Evolutionary conservation across 2,113 vertebrate genomes (phyloP).

Genomic region (Eulemur macaco): DNA sequence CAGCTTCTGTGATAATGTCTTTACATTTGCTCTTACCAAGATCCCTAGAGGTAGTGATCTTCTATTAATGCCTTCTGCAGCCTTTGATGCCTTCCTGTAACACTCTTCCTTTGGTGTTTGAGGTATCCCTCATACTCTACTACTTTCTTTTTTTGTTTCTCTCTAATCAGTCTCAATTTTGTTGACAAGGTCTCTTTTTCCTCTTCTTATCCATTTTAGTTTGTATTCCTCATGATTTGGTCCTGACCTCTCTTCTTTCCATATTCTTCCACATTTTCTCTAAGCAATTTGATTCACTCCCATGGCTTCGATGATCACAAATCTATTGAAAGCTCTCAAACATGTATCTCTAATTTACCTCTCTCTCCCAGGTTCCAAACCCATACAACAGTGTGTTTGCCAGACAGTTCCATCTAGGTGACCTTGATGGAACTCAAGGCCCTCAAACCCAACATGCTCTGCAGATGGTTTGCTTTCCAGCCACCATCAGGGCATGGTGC

Average conservation of each 20-base stretch:
- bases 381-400: neutral
- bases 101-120: neutral
- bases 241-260: neutral
- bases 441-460: neutral
- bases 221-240: neutral
- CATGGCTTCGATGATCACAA: neutral
- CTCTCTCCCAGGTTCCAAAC: neutral
- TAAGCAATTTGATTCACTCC: neutral
- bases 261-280: neutral
- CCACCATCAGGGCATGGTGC: neutral
- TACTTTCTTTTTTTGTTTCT: neutral
- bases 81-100: neutral
- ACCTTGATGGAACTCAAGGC: neutral
- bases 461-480: neutral
- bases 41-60: too few species aligned
- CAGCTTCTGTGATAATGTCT: neutral
- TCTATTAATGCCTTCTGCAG: neutral
- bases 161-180: neutral
- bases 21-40: neutral
- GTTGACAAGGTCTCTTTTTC: neutral
- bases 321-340: neutral
- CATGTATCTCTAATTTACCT: neutral
- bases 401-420: neutral
- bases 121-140: too few species aligned
- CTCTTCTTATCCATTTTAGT: too few species aligned